These are phyloP conservation scores for Leptoclinus maculatus DNA, from an alignment of 2,797 vertebrate genomes.

Conservation along the genomic window DNA sequence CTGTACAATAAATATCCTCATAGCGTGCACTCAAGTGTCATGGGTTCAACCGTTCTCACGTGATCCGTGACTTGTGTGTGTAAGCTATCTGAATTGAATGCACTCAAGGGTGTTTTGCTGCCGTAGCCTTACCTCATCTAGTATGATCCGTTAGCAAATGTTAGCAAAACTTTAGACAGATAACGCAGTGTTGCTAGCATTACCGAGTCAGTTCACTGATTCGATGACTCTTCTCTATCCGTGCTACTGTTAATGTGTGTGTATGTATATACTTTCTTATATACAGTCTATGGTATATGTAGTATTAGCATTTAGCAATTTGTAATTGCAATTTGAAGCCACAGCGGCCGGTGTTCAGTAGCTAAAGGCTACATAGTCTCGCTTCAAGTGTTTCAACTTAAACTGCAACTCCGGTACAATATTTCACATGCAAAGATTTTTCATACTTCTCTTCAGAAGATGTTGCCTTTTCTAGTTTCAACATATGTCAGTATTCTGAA, in stretches of 20 bases:
- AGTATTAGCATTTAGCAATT: not conserved
- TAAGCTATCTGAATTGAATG: not conserved
- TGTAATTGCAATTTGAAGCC: not conserved
- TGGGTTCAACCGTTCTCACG: not conserved
- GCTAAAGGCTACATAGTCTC: not conserved
- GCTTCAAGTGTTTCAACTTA: not conserved
- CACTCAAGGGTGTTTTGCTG: not conserved
- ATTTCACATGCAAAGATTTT: not conserved
- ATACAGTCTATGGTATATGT: not conserved
- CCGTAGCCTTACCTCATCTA: not conserved
- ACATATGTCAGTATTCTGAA: not conserved
- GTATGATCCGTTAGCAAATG: not conserved
- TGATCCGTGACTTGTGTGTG: not conserved
- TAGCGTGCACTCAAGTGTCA: not conserved
- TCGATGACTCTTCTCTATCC: not conserved
- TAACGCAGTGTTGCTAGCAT: not conserved
- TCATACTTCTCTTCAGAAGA: not conserved
- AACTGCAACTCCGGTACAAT: not conserved
- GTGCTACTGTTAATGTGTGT: not conserved
- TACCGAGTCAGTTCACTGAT: not conserved
- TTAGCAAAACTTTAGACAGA: not conserved
- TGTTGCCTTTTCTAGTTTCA: not conserved
- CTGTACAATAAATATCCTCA: not conserved
- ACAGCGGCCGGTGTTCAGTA: not conserved
- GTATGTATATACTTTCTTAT: not conserved